A percentile compares a stretch with the other conserved stretches of the same genome.
These are phyloP conservation scores for Craterocephalus amniculus DNA, from an alignment of 2,797 vertebrate genomes.

Conservation along the genomic window DNA sequence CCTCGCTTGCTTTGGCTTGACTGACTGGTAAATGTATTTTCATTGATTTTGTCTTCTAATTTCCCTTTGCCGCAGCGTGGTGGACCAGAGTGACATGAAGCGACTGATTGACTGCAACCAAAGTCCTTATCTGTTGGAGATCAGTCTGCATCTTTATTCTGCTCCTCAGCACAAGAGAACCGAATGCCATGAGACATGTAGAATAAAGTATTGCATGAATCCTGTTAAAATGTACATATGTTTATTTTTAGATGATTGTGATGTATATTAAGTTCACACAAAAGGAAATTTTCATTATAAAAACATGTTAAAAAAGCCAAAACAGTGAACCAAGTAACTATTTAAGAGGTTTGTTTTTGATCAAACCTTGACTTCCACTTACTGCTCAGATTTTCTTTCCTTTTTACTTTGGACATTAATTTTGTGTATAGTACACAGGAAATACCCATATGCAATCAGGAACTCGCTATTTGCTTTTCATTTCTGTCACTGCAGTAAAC, in stretches of 20 bases:
- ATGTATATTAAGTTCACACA: conserved; percentile 41
- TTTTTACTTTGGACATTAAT: background rate
- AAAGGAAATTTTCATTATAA: conserved; percentile 26
- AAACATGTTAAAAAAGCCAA: conserved; percentile 24
- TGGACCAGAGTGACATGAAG: conserved; percentile 80
- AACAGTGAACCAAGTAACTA: background rate
- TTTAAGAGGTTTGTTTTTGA: conserved; percentile 7
- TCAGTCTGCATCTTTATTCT: conserved; percentile 52
- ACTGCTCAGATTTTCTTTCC: background rate
- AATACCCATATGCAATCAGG: background rate
- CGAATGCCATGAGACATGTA: conserved; percentile 52
- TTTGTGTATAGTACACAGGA: conserved; percentile 12
- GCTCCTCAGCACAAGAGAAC: conserved; percentile 55
- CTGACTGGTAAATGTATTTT: background rate
- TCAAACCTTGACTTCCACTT: background rate
- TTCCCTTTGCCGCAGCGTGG: conserved; percentile 74
- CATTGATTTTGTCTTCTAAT: background rate
- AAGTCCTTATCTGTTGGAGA: conserved; percentile 61
- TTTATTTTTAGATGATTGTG: conserved; percentile 54
- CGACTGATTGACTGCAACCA: conserved; percentile 36
- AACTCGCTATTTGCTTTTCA: conserved; percentile 14
- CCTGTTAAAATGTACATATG: conserved; percentile 75
- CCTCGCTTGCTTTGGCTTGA: background rate
- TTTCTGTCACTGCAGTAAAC: conserved; percentile 19
- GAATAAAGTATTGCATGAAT: conserved; percentile 69